Evolutionary conservation across 2,888 invertebrate species (phyloP).

Genomic region (Erynnis tages): DNA sequence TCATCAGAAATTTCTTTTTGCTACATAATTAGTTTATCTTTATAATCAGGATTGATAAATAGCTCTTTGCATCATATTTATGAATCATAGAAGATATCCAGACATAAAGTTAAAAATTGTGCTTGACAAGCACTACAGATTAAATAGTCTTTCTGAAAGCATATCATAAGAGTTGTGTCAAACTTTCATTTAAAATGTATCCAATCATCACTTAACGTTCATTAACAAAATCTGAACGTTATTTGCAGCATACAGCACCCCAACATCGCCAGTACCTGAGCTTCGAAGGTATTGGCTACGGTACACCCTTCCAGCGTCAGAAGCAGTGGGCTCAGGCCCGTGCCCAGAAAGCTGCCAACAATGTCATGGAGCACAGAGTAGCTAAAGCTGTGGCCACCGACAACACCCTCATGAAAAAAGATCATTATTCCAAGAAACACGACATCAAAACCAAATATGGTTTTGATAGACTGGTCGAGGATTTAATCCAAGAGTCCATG

Average conservation of each 20-base stretch:
- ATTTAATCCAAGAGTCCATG: conserved; percentile 95
- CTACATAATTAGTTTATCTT: no score
- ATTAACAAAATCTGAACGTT: no score
- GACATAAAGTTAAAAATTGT: no score
- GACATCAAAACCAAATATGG: conserved; percentile 91
- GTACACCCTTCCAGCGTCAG: conserved; percentile 89
- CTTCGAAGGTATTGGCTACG: conserved; percentile 89
- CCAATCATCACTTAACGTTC: no score
- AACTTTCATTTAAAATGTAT: no score
- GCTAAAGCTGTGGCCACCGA: conserved; percentile 84
- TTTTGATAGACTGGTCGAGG: conserved; percentile 94
- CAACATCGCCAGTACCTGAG: conserved; percentile 93
- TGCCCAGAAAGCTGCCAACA: conserved; percentile 85
- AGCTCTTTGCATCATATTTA: no score
- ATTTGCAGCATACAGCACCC: conserved; percentile 88
- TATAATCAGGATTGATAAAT: no score
- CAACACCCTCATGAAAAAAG: conserved; percentile 84
- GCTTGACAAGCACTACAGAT: no score
- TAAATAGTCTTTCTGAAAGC: no score
- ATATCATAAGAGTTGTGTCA: no score
- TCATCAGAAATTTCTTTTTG: no score
- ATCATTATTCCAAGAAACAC: conserved; percentile 82
- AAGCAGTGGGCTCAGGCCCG: conserved; percentile 87
- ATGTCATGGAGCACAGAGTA: conserved; percentile 83
- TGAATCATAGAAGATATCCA: no score